A percentile compares a stretch with the other conserved stretches of the same genome.
Evolutionary conservation across 2,113 vertebrate genomes (phyloP).

Genomic region (Aegithalos caudatus): DNA sequence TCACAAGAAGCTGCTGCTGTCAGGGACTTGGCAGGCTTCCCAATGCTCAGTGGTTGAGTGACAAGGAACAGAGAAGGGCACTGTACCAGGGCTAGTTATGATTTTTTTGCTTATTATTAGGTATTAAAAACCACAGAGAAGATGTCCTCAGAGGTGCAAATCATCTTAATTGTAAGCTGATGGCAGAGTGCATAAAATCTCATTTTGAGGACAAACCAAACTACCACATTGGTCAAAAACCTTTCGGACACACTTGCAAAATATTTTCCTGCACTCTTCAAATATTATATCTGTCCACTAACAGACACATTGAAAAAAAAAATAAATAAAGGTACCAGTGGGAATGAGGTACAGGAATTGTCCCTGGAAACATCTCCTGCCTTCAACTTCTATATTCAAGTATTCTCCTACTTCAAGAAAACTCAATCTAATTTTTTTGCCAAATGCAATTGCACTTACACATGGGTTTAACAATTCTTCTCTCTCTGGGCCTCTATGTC

Average conservation of each 20-base stretch:
- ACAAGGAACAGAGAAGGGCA: constrained; percentile 13
- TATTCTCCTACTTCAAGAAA: neutral
- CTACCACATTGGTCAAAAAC: neutral
- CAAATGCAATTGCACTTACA: neutral
- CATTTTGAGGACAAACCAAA: neutral
- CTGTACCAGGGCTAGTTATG: neutral
- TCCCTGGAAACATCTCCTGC: neutral
- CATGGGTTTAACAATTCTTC: neutral
- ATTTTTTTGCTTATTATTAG: neutral
- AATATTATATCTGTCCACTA: neutral
- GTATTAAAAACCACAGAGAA: neutral
- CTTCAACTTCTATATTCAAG: neutral
- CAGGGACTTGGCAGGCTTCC: constrained; percentile 12
- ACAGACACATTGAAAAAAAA: neutral
- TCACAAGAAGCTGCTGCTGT: neutral
- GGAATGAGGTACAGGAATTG: neutral
- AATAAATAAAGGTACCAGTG: neutral
- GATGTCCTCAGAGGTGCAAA: neutral
- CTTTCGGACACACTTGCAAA: neutral
- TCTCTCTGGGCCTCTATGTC: neutral
- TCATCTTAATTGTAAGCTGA: neutral
- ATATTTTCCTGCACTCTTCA: neutral
- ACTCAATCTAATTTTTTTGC: neutral
- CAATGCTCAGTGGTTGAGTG: neutral
- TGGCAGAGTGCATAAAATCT: neutral